Conservation (phyloP, 2,888 invertebrate species). For the Thyatira batis region DNA sequence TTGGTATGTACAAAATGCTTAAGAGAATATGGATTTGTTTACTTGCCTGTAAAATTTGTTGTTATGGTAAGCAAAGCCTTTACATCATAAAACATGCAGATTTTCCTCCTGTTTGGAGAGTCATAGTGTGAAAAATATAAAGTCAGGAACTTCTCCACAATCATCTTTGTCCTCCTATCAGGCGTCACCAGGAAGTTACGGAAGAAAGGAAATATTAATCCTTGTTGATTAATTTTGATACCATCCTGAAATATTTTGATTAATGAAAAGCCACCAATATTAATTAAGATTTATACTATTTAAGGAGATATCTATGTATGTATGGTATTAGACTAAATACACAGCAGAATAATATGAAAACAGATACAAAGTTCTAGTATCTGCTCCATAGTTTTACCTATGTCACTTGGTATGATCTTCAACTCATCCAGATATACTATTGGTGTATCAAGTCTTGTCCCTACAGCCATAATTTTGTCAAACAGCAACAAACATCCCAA, state of each 20-base stretch:
- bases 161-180: conserved; percentile 49
- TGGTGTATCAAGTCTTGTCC: too few species aligned
- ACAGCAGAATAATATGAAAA: conserved; percentile 1
- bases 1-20: too few species aligned
- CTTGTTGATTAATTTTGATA: conserved; percentile 54
- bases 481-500: too few species aligned
- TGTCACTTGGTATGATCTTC: too few species aligned
- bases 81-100: conserved; percentile 49
- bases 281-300: too few species aligned
- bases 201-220: conserved; percentile 53
- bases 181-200: conserved; percentile 51
- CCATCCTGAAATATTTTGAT: conserved; percentile 77
- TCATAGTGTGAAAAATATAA: conserved; percentile 66
- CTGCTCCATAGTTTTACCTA: too few species aligned
- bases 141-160: conserved; percentile 65
- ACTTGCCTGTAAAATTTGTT: conserved; percentile 39
- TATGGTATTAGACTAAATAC: background rate
- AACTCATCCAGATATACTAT: too few species aligned
- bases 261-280: too few species aligned
- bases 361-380: too few species aligned
- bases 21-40: conserved; percentile 4
- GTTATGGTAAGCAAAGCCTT: conserved; percentile 41
- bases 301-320: too few species aligned
- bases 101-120: conserved; percentile 25
- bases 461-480: too few species aligned